Base-by-base conservation (phyloP, 1,140 invertebrate genomes). In the Homalodisca vitripennis region DNA sequence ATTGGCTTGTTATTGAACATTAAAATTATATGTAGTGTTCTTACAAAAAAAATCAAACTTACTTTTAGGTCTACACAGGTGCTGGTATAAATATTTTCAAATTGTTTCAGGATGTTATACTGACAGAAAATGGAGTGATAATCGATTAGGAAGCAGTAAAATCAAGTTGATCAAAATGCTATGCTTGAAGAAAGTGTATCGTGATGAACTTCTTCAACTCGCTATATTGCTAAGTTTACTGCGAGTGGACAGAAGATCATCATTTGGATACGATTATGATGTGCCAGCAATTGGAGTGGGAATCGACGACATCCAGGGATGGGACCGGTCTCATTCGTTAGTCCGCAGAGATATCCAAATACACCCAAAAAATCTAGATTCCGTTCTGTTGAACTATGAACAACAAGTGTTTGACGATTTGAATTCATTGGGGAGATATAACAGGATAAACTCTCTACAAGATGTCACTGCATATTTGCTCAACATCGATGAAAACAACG, bases 181-280 rank as follows among this genome's bases (percentile, higher is more conserved):
- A 76, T 86, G 85, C 67, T 77, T 90, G 70, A 92, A 92, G 78
- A 92, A 92, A 78, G 77, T 90, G 2, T 89, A 89, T 71, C 83
- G 87, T 20, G 90, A 93, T 75, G 91, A 93, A 79, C 80, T 94
- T 60, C 80, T 94, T 20, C 88, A 92, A 73, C 80, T 94, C 3
- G 90, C 91, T 3, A 79, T 94, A 67, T 80, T 93, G 22, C 81
- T 94, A 20, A 92, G 91, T 75, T 81, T 93, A 3, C 78, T 94
- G 14, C 84, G 91, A 73, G 86, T 89, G 0, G 88, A 92, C 76
- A 85, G 89, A 0, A 87, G 89, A 48, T 85, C 85, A 13, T 86
- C 89, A 73, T 77, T 89, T 27, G 85, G 85, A 47, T 46, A 68
- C 53, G 63, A 66, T n/a, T 76, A 83, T 64, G 83, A 85, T 64